Percentiles rank a stretch among this genome's conserved stretches.
phyloP scores from a whole-genome alignment of 2,113 vertebrate genomes.

The Alces alces region DNA sequence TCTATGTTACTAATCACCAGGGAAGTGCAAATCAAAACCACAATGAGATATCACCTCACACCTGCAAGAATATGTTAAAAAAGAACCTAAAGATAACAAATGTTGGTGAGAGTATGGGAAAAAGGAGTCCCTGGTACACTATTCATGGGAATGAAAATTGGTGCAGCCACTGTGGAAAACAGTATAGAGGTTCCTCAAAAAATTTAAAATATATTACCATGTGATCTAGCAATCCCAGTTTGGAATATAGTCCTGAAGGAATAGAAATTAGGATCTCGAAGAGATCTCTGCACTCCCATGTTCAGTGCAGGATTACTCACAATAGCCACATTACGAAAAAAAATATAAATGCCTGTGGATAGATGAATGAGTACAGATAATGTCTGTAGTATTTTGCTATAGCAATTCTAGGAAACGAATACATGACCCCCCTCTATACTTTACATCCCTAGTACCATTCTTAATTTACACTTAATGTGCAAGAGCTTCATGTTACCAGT shows the following conservation, averaged over 20 bases:
- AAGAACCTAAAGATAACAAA: background rate
- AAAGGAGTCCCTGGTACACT: background rate
- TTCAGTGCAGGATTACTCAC: background rate
- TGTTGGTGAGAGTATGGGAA: background rate
- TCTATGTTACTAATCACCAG: background rate
- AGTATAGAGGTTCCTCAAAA: background rate
- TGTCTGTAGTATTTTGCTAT: background rate
- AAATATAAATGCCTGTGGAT: background rate
- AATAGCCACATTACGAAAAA: background rate
- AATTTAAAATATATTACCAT: background rate
- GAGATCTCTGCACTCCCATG: background rate
- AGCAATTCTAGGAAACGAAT: background rate
- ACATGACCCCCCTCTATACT: fast-evolving
- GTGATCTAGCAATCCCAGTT: background rate
- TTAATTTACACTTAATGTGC: background rate
- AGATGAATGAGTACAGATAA: background rate
- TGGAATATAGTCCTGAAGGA: background rate
- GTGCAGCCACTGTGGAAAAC: background rate
- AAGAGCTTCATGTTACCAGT: background rate
- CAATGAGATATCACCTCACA: background rate
- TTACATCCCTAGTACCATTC: background rate
- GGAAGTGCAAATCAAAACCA: background rate
- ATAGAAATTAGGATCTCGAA: background rate
- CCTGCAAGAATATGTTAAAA: background rate
- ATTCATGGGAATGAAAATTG: background rate